Evolutionary conservation across 1,140 invertebrate species (phyloP), one percentile per base, ranked within the genome.

Genomic region (Lepidurus apus): DNA sequence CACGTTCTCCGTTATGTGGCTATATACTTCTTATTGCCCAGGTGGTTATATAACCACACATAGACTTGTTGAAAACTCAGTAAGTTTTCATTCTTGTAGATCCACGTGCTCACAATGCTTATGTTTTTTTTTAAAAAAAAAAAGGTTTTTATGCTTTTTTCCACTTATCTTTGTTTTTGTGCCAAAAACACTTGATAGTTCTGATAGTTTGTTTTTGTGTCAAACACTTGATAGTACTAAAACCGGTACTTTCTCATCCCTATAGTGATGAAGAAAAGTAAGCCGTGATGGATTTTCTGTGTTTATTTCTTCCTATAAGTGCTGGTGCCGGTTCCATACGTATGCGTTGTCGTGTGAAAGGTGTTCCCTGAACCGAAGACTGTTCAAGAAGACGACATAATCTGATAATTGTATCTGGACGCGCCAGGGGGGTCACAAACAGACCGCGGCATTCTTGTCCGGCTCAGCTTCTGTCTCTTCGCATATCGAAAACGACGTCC

Each of bases 321-420:
- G 34, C 34, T 34, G 34, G 34, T 34, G 34, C 34, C 34, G 34
- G 34, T 34, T 34, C 34, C 34, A 34, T 3, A 4, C 34, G 34
- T 34, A 34, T 34, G 34, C 34, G 34, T 34, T 17, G 6, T 65
- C 53, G 53, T 65, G 53, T 65, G 53, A 65, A 65, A 65, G 53
- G n/a, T 65, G 53, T 65, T 65, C 53, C 53, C 17, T 65, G 53
- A 65, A 65, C 53, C 53, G 53, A 65, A 21, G 53, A 21, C 53
- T 65, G 17, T 65, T 65, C 53, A 65, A 65, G 53, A 65, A 65
- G 53, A 65, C 53, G 53, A 65, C 53, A 65, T 65, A 65, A 65
- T 65, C 53, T 65, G 53, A 65, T 65, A 65, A 65, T 65, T 65
- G 53, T 65, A 65, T 65, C 53, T 65, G 53, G 53, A 65, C 53